Evolutionary conservation across 2,888 invertebrate species (phyloP), one percentile per base, ranked within the genome.

Genomic region (Callyntrura guangdongensis): DNA sequence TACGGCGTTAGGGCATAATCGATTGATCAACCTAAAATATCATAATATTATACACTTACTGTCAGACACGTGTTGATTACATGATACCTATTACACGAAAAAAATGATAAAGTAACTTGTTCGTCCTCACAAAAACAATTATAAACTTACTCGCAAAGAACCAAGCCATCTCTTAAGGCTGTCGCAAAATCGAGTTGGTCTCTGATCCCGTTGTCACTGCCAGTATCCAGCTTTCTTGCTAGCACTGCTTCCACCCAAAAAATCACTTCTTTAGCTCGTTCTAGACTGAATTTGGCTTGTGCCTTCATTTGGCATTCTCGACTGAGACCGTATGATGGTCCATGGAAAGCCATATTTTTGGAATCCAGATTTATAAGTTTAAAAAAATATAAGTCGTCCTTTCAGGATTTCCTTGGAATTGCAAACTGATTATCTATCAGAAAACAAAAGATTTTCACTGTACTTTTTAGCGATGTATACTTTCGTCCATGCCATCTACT

Each of bases 281-380:
- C 95, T 86, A 95, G 91, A 91, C 95, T 95, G 94, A 96, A 96
- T 92, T 96, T 95, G 47, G 95, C 95, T 93, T 95, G 95, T 86
- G 95, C 95, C 95, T 95, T 59, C 59, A 85, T 56, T 92, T 95
- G 95, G 89, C 95, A 95, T 92, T 95, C 95, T 59, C 95, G 94
- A 91, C 95, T 95, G n/a, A 95, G 94, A 89, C 95, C 95, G 93
- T 95, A 95, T 5, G 95, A 94, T 36, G 95, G 95, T 92, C 95
- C 95, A 93, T 92, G 92, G 77, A 91, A 93, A 14, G 93, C 93
- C 93, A 93, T 93, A 12, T 22, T 74, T 79, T 64, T 81, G 49
- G 74, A 61, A 56, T 86, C 74, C 79, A 64, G 45, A 25, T 77
- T 86, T 64, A 56, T 1, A 2, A 17, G 2, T 81, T 56, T 9